These are phyloP conservation scores for Himalopsyche japonica DNA, from an alignment of 2,888 invertebrate genomes.

Conservation along the genomic window DNA sequence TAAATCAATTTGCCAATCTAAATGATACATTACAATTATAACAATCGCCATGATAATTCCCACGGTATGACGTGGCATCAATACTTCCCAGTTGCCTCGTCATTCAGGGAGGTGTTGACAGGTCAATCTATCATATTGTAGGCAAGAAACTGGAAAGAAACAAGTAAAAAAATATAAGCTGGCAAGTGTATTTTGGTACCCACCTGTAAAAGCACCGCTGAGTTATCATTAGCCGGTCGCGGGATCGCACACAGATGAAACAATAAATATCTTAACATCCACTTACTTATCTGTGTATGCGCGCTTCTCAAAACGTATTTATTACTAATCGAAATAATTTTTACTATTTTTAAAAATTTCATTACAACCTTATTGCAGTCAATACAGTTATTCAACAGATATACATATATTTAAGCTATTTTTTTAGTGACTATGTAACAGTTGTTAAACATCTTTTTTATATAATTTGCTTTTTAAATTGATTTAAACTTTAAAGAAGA, in stretches of 20 bases:
- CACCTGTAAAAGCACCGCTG: background rate
- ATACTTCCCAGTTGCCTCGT: background rate
- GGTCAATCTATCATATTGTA: background rate
- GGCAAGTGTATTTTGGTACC: background rate
- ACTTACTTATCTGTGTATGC: background rate
- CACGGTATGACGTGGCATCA: background rate
- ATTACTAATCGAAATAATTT: no score
- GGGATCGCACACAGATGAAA: background rate
- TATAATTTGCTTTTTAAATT: no score
- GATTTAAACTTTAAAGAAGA: no score
- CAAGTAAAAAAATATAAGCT: background rate
- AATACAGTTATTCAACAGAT: no score
- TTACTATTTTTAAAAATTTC: no score
- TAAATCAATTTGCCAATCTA: no score
- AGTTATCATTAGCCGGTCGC: background rate
- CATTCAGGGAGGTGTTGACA: background rate
- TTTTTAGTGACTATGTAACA: no score
- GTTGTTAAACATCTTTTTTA: no score
- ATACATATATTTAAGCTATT: no score
- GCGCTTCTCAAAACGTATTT: background rate
- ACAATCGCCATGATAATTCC: background rate
- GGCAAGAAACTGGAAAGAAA: background rate
- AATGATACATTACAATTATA: no score
- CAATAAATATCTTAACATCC: background rate
- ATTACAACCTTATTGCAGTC: no score